These are phyloP conservation scores for Gallinago jamesoni DNA, from an alignment of 2,113 vertebrate species.

Conservation along the genomic window DNA sequence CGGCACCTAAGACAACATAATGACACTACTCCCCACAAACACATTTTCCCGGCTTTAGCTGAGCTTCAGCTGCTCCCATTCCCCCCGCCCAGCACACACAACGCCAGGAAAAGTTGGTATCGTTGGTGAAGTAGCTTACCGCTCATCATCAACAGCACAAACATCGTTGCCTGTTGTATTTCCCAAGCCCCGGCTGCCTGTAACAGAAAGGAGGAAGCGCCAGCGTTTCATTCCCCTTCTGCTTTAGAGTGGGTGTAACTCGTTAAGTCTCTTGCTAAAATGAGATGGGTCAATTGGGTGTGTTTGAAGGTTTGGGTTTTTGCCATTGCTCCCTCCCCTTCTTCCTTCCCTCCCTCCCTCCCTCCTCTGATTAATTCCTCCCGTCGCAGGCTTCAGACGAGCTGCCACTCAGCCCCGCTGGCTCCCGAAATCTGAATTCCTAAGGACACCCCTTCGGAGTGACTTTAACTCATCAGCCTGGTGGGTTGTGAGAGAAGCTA, in stretches of 20 bases:
- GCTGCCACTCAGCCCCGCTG: conserved; percentile 33
- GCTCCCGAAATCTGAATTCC: conserved; percentile 2
- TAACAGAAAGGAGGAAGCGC: conserved; percentile 67
- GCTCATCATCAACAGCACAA: conserved; percentile 33
- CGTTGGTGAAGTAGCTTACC: conserved; percentile 27
- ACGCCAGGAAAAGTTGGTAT: neutral
- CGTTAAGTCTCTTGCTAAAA: conserved; percentile 63
- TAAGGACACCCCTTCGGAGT: neutral
- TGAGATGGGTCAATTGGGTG: conserved; percentile 76
- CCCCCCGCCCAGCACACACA: neutral
- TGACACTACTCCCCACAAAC: neutral
- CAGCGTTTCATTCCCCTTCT: conserved; percentile 54
- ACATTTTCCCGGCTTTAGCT: neutral
- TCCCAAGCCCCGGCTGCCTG: conserved; percentile 35
- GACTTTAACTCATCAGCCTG: neutral
- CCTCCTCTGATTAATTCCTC: conserved; percentile 28
- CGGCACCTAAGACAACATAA: accelerated
- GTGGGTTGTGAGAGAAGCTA: neutral
- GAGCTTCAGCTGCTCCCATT: neutral
- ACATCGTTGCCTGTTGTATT: neutral
- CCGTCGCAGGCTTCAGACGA: neutral
- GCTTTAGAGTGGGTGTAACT: conserved; percentile 75
- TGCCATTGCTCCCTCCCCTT: conserved; percentile 26
- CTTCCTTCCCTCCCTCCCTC: conserved; percentile 7
- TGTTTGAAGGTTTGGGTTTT: conserved; percentile 59